phyloP scores from a whole-genome alignment of 53 echinoderm and acorn worm genomes.

The Zoroaster sp. region DNA sequence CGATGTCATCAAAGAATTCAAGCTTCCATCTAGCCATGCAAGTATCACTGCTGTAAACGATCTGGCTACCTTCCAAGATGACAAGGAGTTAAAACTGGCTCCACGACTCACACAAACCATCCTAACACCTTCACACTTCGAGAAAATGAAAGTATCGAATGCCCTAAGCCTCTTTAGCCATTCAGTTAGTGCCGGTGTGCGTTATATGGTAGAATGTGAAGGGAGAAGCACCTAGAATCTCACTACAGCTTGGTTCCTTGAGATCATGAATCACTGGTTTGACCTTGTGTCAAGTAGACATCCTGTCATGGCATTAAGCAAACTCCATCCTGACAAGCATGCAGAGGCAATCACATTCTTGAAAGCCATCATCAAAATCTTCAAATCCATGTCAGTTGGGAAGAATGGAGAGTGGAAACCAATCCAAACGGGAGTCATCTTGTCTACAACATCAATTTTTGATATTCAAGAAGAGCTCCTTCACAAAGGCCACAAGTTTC shows the following conservation, averaged over 20 bases:
- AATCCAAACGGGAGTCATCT: conserved; percentile 63
- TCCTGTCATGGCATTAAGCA: conserved; percentile 69
- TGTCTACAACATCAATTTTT: conserved; percentile 60
- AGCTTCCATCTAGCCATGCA: neutral
- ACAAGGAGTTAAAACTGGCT: conserved; percentile 64
- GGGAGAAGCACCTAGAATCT: neutral
- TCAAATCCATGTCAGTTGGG: conserved; percentile 52
- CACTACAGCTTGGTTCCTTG: conserved; percentile 70
- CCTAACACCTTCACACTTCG: conserved; percentile 65
- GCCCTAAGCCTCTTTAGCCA: conserved; percentile 62
- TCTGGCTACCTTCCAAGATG: conserved; percentile 58
- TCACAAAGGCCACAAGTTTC: conserved; percentile 48
- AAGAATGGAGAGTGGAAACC: conserved; percentile 73
- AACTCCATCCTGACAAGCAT: conserved; percentile 33
- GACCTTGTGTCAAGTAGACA: conserved; percentile 61
- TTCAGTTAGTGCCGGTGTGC: conserved; percentile 18
- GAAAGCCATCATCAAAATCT: conserved; percentile 29
- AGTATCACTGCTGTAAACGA: conserved; percentile 41
- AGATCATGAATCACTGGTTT: conserved; percentile 60
- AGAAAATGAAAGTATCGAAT: conserved; percentile 76
- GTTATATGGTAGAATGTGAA: conserved; percentile 58
- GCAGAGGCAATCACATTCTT: conserved; percentile 31
- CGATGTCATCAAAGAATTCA: conserved; percentile 5
- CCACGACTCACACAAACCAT: conserved; percentile 44
- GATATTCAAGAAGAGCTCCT: conserved; percentile 63